A percentile compares a stretch with the other conserved stretches of the same genome.
Conservation (phyloP, 2,797 vertebrate species). For the Cottoperca gobio region DNA sequence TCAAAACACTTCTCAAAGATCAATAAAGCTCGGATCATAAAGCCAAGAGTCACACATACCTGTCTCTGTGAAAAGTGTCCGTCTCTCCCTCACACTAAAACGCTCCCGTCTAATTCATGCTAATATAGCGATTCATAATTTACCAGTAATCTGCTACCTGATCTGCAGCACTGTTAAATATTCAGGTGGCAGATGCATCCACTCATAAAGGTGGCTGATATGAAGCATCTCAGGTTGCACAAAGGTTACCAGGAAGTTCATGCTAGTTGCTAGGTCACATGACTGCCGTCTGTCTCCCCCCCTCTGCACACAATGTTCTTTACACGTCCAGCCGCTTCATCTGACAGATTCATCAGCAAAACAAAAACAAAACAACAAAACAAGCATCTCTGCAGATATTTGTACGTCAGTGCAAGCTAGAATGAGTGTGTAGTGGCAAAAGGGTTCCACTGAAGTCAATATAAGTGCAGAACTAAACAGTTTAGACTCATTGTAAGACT, state of each 20-base stretch:
- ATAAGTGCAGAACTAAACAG: background rate
- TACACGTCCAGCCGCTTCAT: constrained; percentile 6
- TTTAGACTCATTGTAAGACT: background rate
- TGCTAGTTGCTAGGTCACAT: constrained; percentile 72
- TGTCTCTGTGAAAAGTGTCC: constrained; percentile 66
- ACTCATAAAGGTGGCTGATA: constrained; percentile 83
- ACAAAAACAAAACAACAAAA: no score
- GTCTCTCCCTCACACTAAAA: constrained; percentile 59
- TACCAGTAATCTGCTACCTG: constrained; percentile 79
- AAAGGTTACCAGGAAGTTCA: constrained; percentile 78
- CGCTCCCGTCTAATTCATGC: constrained; percentile 71
- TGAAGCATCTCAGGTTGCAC: constrained; percentile 80
- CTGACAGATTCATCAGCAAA: no score
- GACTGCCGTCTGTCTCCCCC: constrained; percentile 24
- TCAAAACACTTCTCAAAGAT: constrained; percentile 28
- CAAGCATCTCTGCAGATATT: background rate
- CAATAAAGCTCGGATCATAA: constrained; percentile 43
- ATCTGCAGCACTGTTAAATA: constrained; percentile 81
- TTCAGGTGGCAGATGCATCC: constrained; percentile 81
- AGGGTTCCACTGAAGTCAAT: background rate
- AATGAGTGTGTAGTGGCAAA: background rate
- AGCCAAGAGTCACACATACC: constrained; percentile 74
- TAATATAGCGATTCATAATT: constrained; percentile 83
- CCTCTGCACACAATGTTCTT: constrained; percentile 29
- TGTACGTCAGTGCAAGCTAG: background rate